Evolutionary conservation across 2,113 vertebrate species (phyloP).

Genomic region (Gymnorhina tibicen): DNA sequence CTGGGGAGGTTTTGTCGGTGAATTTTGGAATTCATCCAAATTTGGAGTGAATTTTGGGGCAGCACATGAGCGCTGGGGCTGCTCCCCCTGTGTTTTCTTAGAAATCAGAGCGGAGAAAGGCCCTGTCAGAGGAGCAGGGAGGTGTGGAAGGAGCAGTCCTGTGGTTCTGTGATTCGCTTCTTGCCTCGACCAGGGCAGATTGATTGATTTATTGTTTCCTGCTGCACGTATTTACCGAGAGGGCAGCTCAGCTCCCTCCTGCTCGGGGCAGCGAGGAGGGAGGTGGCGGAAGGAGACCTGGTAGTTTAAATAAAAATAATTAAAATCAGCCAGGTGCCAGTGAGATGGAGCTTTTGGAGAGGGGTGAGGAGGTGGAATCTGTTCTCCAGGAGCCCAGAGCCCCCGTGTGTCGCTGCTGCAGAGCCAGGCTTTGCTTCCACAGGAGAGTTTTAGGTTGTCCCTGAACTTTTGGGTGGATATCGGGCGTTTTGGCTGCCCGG

Average conservation of each 20-base stretch:
- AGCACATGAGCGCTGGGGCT: fast-evolving
- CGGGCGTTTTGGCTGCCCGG: fast-evolving
- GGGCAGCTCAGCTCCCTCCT: not conserved
- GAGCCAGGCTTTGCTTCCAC: not conserved
- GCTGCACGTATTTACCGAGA: not conserved
- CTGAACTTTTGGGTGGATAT: not conserved
- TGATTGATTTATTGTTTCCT: not conserved
- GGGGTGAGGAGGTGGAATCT: not conserved
- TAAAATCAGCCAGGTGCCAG: not conserved
- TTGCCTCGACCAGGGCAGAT: fast-evolving
- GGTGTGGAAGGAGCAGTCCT: not conserved
- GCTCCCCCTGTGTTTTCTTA: not conserved
- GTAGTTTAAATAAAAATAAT: not conserved
- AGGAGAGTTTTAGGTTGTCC: not conserved
- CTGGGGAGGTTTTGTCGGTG: not conserved
- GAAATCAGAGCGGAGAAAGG: not conserved
- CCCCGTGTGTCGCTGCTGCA: not conserved
- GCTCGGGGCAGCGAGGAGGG: not conserved
- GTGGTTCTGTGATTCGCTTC: not conserved
- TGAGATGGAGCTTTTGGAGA: not conserved
- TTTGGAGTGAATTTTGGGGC: not conserved
- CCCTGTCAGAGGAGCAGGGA: not conserved
- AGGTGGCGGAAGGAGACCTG: not conserved
- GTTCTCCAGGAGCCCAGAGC: not conserved
- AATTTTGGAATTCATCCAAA: not conserved